Evolutionary conservation across 2,888 invertebrate species (phyloP).

Genomic region (Heteromyza rotundicornis): DNA sequence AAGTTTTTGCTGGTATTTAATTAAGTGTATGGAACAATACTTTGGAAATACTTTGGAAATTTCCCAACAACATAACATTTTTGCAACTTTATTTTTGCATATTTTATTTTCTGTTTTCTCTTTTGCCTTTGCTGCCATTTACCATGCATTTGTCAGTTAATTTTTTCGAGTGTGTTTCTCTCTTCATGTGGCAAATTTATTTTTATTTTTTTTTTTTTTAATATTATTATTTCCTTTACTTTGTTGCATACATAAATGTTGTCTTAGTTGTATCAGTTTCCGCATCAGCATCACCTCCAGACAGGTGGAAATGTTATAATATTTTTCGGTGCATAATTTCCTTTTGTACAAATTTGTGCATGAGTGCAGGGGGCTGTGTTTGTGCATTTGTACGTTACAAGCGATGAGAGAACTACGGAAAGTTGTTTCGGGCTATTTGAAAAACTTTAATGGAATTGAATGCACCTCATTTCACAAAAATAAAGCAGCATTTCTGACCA

Average conservation of each 20-base stretch:
- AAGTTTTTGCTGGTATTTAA: neutral
- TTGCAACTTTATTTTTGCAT: neutral
- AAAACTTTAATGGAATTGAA: no score
- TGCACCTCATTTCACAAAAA: no score
- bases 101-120: neutral
- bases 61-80: slow-evolving; percentile 3
- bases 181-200: neutral
- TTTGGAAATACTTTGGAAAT: neutral
- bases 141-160: neutral
- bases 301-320: neutral
- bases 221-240: neutral
- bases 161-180: neutral
- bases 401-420: no score
- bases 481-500: no score
- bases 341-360: neutral
- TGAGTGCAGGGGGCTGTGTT: no score
- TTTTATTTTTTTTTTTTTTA: neutral
- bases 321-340: neutral
- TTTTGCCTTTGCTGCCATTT: slow-evolving; percentile 1
- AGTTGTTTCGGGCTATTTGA: no score
- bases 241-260: neutral
- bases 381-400: no score
- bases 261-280: neutral
- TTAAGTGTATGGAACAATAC: slow-evolving; percentile 1
- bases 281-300: neutral